Conservation (phyloP, 1,140 invertebrate species). For the Acromyrmex echinatior region DNA sequence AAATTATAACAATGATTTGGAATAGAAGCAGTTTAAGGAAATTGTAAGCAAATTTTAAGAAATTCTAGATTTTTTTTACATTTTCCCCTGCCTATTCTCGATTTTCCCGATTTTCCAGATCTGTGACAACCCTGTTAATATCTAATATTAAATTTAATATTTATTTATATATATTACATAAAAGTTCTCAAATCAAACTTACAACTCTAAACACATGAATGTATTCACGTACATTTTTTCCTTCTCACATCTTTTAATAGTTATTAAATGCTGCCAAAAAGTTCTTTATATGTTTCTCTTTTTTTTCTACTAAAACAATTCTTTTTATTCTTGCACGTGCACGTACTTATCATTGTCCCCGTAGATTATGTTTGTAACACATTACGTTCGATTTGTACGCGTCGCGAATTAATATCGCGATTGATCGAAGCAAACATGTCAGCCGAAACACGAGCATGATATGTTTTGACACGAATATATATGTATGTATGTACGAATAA, state of each 20-base stretch:
- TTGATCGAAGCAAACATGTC: slow-evolving; percentile 1
- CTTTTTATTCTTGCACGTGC: not conserved
- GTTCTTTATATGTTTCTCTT: not conserved
- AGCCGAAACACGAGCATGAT: not conserved
- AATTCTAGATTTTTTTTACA: too few species aligned
- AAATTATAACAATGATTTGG: too few species aligned
- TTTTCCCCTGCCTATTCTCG: too few species aligned
- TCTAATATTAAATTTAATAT: not conserved
- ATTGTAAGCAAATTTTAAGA: too few species aligned
- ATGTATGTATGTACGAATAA: not conserved
- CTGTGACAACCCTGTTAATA: not conserved
- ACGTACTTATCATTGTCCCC: not conserved
- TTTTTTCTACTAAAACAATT: not conserved
- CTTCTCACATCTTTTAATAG: not conserved
- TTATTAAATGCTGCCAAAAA: not conserved
- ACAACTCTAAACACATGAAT: not conserved
- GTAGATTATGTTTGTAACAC: slow-evolving; percentile 15
- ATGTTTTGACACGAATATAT: slow-evolving; percentile 13
- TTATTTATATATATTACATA: not conserved
- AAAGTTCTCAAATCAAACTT: not conserved
- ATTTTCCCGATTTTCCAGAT: too few species aligned
- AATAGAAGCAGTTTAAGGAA: too few species aligned
- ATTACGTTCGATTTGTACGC: slow-evolving; percentile 24
- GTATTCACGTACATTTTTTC: not conserved
- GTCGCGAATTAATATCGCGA: slow-evolving; percentile 46